Percentiles rank a stretch among this genome's conserved stretches.
Evolutionary conservation across 2,797 vertebrate species (phyloP).

Genomic region (Lacerta bilineata): DNA sequence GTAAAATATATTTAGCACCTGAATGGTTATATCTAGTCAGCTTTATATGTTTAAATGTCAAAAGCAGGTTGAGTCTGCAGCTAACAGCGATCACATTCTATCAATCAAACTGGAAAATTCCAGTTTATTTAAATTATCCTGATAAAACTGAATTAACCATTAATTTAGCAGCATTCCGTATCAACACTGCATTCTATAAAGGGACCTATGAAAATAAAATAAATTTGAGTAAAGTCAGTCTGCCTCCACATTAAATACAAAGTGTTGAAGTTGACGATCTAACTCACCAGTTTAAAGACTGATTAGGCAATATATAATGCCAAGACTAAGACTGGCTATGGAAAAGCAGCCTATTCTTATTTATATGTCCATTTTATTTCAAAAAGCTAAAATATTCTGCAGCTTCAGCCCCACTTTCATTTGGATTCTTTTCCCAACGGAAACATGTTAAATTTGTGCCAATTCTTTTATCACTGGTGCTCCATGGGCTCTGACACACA

Average conservation of each 20-base stretch:
- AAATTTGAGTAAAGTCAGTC: constrained; percentile 35
- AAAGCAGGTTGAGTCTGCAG: constrained; percentile 87
- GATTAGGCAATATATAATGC: constrained; percentile 60
- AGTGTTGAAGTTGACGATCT: constrained; percentile 54
- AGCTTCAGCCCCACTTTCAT: constrained; percentile 39
- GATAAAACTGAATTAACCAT: constrained; percentile 81
- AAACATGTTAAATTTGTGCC: constrained; percentile 59
- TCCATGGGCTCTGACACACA: constrained; percentile 29
- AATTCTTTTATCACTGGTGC: constrained; percentile 36
- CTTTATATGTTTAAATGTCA: constrained; percentile 91
- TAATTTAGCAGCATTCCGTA: constrained; percentile 82
- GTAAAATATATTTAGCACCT: constrained; percentile 87
- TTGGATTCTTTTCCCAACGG: constrained; percentile 50
- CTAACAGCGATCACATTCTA: constrained; percentile 88
- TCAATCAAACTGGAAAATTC: constrained; percentile 84
- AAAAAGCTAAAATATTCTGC: constrained; percentile 37
- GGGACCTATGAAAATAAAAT: constrained; percentile 60
- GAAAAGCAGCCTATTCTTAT: constrained; percentile 21
- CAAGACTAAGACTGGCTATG: constrained; percentile 39
- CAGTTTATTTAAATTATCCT: constrained; percentile 84
- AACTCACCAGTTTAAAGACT: constrained; percentile 58
- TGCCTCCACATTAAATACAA: constrained; percentile 55
- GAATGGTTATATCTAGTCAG: constrained; percentile 90
- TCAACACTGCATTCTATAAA: constrained; percentile 80
- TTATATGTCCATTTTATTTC: constrained; percentile 42